phyloP scores from a whole-genome alignment of 2,113 vertebrate genomes.

The Atractosteus spatula region DNA sequence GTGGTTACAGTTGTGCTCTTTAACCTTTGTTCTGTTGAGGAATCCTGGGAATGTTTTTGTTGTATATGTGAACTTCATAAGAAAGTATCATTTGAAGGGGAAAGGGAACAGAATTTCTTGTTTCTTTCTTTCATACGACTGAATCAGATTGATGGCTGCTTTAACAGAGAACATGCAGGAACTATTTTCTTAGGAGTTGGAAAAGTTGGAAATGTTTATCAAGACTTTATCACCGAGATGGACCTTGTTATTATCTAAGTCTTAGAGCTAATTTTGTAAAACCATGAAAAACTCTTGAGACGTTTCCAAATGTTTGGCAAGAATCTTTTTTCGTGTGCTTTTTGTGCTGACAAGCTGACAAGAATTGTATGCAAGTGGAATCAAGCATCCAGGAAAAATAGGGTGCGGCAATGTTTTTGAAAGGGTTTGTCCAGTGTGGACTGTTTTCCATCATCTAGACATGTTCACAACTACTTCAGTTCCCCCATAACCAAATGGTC shows the following conservation, averaged over 20 bases:
- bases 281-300: no score
- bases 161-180: no score
- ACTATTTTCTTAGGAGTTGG: no score
- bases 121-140: background rate
- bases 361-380: background rate
- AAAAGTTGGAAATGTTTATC: no score
- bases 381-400: slow-evolving; percentile 29
- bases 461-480: slow-evolving; percentile 22
- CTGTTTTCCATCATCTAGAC: slow-evolving; percentile 52
- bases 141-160: no score
- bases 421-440: slow-evolving; percentile 31
- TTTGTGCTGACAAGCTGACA: background rate
- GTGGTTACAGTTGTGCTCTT: slow-evolving; percentile 30
- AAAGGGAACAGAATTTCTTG: background rate
- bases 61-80: slow-evolving; percentile 25
- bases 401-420: slow-evolving; percentile 58
- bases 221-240: no score
- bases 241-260: no score
- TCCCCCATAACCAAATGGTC: background rate
- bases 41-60: slow-evolving; percentile 58
- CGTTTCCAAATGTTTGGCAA: no score
- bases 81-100: slow-evolving; percentile 28
- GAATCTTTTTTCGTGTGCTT: no score
- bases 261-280: no score
- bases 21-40: slow-evolving; percentile 38